Base-by-base conservation (phyloP, 35 echinoderm and acorn worm genomes). In the Lytechinus variegatus region DNA sequence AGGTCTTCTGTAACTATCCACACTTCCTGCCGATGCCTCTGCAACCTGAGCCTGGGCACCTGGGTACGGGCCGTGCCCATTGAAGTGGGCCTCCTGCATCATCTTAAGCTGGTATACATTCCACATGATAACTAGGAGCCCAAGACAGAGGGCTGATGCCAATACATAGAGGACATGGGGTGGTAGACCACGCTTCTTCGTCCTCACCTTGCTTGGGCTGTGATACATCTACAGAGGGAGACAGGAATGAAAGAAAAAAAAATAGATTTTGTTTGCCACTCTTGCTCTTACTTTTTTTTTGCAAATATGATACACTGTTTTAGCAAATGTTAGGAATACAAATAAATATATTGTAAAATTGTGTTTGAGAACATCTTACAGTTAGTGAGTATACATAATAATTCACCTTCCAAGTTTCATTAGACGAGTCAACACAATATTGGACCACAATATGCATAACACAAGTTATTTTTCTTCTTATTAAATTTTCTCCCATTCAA, bases 71-170 rank as follows among this genome's bases (percentile, higher is more conserved):
- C 79, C 95, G 16, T 95, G 95, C 55, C 52, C 61, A 28, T 29
- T 95, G 61, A 96, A 95, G 71, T 98, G 97, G 24, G 91, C 53
- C 89, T 96, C 97, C 89, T 98, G 97, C 89, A 98, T 95, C 6
- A 92, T 66, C 14, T 94, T 91, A 7, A 98, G 87, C 95, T 98
- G 95, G 95, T 98, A 97, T 53, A 98, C 94, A 94, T 98, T 98
- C 97, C 97, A 98, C 61, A 98, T 66, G 56, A 96, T 98, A 19
- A 98, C 54, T 4, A 98, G 52, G 27, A 98, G 57, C 14, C 97
- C 97, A 0, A 97, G 11, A 7, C 96, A 89, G 9, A 98, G 94
- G 27, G 96, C 97, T 53, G 95, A 60, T 13, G 97, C 71, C 27
- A 97, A 54, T 54, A 96, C 9, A 51, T 96, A 93, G 2, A 97